A percentile compares a stretch with the other conserved stretches of the same genome.
Evolutionary conservation across 92 coral and sea anemone species (phyloP).

Genomic region (Pocillopora meandrina): DNA sequence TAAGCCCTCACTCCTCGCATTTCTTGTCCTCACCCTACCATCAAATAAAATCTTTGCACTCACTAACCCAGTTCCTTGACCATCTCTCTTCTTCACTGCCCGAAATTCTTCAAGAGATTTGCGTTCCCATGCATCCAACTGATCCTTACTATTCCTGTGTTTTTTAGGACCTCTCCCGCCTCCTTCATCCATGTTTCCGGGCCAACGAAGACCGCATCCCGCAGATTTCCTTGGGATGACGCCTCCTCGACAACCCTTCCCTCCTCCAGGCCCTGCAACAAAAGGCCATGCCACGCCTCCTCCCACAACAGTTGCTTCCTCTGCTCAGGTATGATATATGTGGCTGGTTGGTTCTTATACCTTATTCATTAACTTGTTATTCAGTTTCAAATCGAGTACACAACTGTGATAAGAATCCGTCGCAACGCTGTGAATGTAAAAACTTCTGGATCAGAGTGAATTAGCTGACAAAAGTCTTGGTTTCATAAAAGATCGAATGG

Average conservation of each 20-base stretch:
- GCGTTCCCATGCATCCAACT: neutral
- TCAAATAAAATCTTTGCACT: too few relatives aligned
- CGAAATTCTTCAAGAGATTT: neutral
- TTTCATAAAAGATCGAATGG: too few relatives aligned
- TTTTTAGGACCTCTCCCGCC: conserved; percentile 29
- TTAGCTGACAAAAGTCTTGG: too few relatives aligned
- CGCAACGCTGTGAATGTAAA: too few relatives aligned
- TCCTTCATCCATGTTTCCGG: conserved; percentile 22
- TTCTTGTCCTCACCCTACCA: too few relatives aligned
- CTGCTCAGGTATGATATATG: conserved; percentile 17
- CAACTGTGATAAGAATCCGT: too few relatives aligned
- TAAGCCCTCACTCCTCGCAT: too few relatives aligned
- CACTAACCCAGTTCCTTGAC: neutral
- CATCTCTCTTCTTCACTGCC: neutral
- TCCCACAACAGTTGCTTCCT: neutral
- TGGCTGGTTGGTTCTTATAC: neutral
- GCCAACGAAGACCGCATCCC: conserved; percentile 31
- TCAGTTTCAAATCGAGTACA: too few relatives aligned
- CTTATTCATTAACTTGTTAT: neutral
- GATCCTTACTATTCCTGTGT: neutral
- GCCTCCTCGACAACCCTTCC: conserved; percentile 19
- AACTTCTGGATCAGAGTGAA: too few relatives aligned
- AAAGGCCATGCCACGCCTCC: conserved; percentile 30
- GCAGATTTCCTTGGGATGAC: conserved; percentile 34
- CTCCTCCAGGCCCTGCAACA: conserved; percentile 14